These are phyloP conservation scores for Isichthys henryi DNA, from an alignment of 2,113 vertebrate genomes.

Conservation along the genomic window DNA sequence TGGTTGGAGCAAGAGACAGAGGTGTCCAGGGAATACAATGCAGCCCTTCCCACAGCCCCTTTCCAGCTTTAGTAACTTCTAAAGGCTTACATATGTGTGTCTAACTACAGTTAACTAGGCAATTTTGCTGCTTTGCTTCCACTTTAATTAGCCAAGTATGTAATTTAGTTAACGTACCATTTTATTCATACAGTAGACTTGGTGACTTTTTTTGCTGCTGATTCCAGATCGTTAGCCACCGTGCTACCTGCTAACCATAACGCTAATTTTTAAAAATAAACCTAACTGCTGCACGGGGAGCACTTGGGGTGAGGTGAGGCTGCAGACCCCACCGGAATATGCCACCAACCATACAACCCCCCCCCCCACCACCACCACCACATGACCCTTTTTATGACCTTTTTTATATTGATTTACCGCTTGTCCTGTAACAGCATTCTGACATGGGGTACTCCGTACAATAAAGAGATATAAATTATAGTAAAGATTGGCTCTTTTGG, in stretches of 20 bases:
- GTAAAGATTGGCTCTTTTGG: neutral
- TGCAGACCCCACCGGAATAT: neutral
- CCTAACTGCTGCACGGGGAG: neutral
- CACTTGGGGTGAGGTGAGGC: neutral
- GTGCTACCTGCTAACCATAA: neutral
- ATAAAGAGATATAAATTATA: neutral
- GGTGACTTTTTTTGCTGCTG: neutral
- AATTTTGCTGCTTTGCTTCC: neutral
- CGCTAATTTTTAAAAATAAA: neutral
- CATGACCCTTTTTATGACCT: neutral
- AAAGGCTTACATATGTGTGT: neutral
- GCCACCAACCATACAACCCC: too few species aligned
- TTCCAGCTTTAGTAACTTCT: neutral
- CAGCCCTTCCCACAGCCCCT: neutral
- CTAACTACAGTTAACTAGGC: neutral
- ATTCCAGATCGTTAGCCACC: neutral
- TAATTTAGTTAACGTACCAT: neutral
- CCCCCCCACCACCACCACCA: neutral
- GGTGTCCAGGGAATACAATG: neutral
- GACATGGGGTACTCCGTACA: neutral
- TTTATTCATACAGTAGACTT: neutral
- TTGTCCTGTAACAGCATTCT: neutral
- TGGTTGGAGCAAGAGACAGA: neutral
- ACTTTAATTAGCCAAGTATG: neutral
- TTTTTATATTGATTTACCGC: neutral